Conservation (phyloP, 2,888 invertebrate species). For the Cosmopolites sordidus region DNA sequence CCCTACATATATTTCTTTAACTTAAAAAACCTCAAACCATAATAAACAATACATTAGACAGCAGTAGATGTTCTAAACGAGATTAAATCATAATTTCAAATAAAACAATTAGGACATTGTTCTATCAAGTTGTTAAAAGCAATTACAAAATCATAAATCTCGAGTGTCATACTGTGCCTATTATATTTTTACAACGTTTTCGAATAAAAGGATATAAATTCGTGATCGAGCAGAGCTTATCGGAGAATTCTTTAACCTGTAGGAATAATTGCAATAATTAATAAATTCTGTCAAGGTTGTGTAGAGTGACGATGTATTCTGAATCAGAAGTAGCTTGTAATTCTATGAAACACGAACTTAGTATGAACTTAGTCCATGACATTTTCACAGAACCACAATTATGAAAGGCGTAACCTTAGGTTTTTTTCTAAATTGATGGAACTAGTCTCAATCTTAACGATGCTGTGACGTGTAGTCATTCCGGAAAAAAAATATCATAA, state of each 20-base stretch:
- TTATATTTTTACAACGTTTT: conserved; percentile 13
- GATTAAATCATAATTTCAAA: conserved; percentile 5
- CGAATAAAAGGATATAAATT: conserved; percentile 18
- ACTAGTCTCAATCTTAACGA: conserved; percentile 20
- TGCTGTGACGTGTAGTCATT: conserved; percentile 3
- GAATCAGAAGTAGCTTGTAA: conserved; percentile 36
- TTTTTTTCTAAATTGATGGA: conserved; percentile 27
- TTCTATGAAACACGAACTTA: conserved; percentile 32
- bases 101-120: conserved; percentile 18
- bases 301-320: conserved; percentile 35
- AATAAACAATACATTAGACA: neutral
- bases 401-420: conserved; percentile 42
- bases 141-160: conserved; percentile 16
- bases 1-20: neutral
- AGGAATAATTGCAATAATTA: conserved; percentile 39
- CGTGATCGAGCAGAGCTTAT: conserved; percentile 19
- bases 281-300: conserved; percentile 38
- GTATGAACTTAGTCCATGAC: conserved; percentile 45
- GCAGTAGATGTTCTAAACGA: neutral
- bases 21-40: neutral
- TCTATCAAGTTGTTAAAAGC: conserved; percentile 11
- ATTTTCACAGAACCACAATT: conserved; percentile 41
- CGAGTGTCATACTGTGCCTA: conserved; percentile 19
- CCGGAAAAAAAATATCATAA: neutral
- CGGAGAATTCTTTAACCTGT: conserved; percentile 28